Evolutionary conservation across 2,797 vertebrate genomes (phyloP), one percentile per base, ranked within the genome.

Genomic region (Melanotaenia nigrans): DNA sequence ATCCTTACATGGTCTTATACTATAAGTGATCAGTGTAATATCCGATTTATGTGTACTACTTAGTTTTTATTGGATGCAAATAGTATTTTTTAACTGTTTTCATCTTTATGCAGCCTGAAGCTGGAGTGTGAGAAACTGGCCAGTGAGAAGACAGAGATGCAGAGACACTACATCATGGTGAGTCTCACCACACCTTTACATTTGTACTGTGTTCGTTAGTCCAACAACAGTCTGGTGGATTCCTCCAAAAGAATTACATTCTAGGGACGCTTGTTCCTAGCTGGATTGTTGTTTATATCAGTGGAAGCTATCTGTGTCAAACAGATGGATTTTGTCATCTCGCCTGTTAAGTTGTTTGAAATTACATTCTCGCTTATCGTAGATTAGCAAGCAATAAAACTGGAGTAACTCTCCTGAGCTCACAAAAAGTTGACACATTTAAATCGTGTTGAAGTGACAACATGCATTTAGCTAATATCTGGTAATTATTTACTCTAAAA

Each of bases 101-200:
- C 9, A 22, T n/a, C 64, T 64, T 74, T 61, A 51, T 75, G 65
- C 94, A 98, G 97, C 93, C 95, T 98, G 95, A 98, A 98, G 83
- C 93, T 98, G 95, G 97, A 98, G 93, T 98, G 97, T 95, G 97
- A 98, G 94, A 98, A 98, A 92, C 90, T 98, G 94, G 97, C 97
- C 90, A 97, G 97, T 5, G 97, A 98, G 94, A 98, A 98, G 93
- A 98, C 97, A 14, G 97, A 97, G 95, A 98, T 98, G 97, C 97
- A 98, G 92, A 95, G 97, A 78, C 97, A 98, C 93, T 98, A 98
- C 91, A 97, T 98, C 89, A 98, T 98, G 97, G 97, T 98, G 94
- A 94, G 96, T 88, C 65, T 70, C 71, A 57, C 80, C 75, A 76
- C 61, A 61, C 24, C 28, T 73, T 77, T 42, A 18, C 49, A 69